Base-by-base conservation (phyloP, 1,140 invertebrate genomes). In the Ditylenchus dipsaci region DNA sequence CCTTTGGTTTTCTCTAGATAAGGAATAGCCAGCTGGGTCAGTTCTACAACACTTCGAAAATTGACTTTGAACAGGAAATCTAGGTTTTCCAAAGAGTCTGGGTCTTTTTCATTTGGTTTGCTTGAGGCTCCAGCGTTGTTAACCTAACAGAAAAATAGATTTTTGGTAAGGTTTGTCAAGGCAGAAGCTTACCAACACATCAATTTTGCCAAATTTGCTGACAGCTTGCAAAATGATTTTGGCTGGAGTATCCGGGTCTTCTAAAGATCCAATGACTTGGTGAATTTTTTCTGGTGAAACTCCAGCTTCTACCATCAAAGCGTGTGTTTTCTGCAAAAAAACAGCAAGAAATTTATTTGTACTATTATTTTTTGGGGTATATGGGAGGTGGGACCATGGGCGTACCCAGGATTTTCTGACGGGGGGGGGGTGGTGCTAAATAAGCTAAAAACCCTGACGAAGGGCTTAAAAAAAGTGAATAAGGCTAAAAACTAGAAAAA, bases 31-130 rank as follows among this genome's bases (percentile, higher is more conserved):
- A 67, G 17, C 68, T 68, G 30, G 11, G 64, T 68, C 5, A 68
- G 38, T 9, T 29, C 27, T 15, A 68, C 64, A 15, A 68, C 61
- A 65, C 65, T 65, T 8, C 45, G 57, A 21, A 68, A 27, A 49
- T 68, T 68, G 21, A 67, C 63, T 19, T 68, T 68, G 15, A 68
- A 70, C 5, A 68, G 15, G 29, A 61, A 68, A 9, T 68, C 66
- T 23, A 64, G 59, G 29, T 68, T 68, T 67, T 68, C 66, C 27
- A 68, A 53, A 45, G 58, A 66, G 17, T 66, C 66, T 13, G 17
- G 0, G n/a, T 69, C 26, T 17, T 7, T 45, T 1, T 30, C 42
- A 49, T 68, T 30, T 19, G 62, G 42, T 8, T 67, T 63, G n/a
- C 49, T 26, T 0, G 21, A 17, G 7, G 63, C 66, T 27, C 66